These are phyloP conservation scores for Hecatera dysodea DNA, from an alignment of 2,888 invertebrate species.

Conservation along the genomic window DNA sequence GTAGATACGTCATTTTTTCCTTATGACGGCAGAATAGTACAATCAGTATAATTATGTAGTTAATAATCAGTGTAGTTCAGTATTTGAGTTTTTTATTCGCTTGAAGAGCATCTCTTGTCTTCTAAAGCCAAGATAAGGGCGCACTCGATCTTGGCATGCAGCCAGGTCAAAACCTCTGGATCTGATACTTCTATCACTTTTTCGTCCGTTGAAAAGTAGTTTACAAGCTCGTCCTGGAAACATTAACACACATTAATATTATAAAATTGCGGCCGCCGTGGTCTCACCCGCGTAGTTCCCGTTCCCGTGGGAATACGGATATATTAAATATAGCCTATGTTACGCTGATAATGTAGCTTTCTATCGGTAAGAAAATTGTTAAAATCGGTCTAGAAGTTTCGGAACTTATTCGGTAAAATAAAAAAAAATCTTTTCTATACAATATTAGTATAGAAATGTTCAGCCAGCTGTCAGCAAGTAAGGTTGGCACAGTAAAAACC, in stretches of 20 bases:
- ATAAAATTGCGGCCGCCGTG: too few species aligned
- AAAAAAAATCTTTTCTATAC: too few species aligned
- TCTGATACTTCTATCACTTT: constrained; percentile 92
- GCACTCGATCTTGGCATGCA: constrained; percentile 94
- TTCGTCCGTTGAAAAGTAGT: constrained; percentile 92
- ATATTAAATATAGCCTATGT: too few species aligned
- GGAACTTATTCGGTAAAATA: too few species aligned
- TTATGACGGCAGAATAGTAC: too few species aligned
- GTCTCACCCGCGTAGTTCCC: too few species aligned
- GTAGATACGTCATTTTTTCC: too few species aligned
- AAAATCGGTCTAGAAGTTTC: too few species aligned
- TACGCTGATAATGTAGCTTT: too few species aligned
- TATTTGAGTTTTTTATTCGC: constrained; percentile 58
- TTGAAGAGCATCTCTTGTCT: constrained; percentile 91
- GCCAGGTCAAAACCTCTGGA: constrained; percentile 92
- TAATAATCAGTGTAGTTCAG: constrained; percentile 22
- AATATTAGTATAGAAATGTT: neutral
- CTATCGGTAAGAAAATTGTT: too few species aligned
- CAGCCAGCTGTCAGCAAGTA: neutral
- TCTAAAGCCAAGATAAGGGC: constrained; percentile 94
- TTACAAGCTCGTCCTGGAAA: constrained; percentile 90
- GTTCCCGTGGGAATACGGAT: too few species aligned
- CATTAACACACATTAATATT: neutral
- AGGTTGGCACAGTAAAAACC: neutral
- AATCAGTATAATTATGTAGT: constrained; percentile 21